phyloP scores from a whole-genome alignment of 2,888 invertebrate genomes.

The Phytoseiulus persimilis region DNA sequence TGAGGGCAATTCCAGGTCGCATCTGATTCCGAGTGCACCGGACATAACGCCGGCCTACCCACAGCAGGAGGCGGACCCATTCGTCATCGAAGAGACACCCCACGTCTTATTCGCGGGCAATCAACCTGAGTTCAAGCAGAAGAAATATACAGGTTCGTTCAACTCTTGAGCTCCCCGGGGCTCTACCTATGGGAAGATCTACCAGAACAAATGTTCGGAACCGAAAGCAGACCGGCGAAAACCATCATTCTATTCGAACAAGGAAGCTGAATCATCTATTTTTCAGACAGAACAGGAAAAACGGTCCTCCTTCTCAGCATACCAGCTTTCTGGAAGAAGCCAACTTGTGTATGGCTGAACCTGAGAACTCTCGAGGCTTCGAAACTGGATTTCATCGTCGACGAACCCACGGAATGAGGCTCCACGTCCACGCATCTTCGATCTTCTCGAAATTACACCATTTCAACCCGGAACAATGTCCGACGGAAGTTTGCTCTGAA shows the following conservation, averaged over 20 bases:
- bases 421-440: background rate
- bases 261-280: background rate
- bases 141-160: conserved; percentile 58
- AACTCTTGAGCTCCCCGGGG: background rate
- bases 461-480: background rate
- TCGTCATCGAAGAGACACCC: conserved; percentile 72
- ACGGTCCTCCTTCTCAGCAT: conserved; percentile 59
- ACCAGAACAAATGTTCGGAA: too few species aligned
- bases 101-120: conserved; percentile 82
- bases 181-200: background rate
- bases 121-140: conserved; percentile 63
- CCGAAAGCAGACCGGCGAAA: too few species aligned
- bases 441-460: background rate
- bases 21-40: conserved; percentile 84
- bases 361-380: conserved; percentile 61
- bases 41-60: conserved; percentile 81
- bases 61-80: conserved; percentile 72
- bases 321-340: conserved; percentile 67
- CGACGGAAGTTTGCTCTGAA: too few species aligned
- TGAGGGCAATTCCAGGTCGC: conserved; percentile 49
- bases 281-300: background rate
- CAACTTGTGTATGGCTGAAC: conserved; percentile 69
- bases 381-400: conserved; percentile 40
- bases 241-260: background rate
- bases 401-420: background rate